These are phyloP conservation scores for Danio aesculapii DNA, from an alignment of 2,797 vertebrate genomes.

Conservation along the genomic window DNA sequence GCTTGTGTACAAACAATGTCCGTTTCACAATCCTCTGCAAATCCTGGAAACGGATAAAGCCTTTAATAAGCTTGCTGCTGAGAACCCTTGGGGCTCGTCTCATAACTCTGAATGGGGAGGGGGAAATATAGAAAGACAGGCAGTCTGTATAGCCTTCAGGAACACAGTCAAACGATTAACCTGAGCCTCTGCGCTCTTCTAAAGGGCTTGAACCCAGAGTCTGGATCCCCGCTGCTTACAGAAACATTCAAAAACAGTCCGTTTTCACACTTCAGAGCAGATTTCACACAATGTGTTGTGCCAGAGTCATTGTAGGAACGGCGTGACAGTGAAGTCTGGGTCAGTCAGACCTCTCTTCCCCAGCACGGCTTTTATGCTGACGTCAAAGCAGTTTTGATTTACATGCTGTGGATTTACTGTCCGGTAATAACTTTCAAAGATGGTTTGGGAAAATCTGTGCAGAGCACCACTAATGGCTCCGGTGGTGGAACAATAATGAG, in stretches of 20 bases:
- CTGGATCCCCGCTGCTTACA: constrained; percentile 19
- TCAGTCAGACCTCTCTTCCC: constrained; percentile 23
- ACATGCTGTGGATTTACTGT: constrained; percentile 56
- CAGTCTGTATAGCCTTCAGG: constrained; percentile 54
- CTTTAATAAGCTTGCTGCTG: constrained; percentile 81
- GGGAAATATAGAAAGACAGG: neutral
- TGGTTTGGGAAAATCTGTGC: constrained; percentile 64
- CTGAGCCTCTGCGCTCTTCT: constrained; percentile 2
- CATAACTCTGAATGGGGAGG: constrained; percentile 27
- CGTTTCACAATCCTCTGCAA: constrained; percentile 72
- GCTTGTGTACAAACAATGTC: constrained; percentile 81
- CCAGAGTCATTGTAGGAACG: constrained; percentile 8
- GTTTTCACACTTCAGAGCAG: constrained; percentile 16
- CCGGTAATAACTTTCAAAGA: constrained; percentile 66
- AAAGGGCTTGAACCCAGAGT: neutral
- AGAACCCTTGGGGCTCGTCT: constrained; percentile 65
- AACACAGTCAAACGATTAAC: constrained; percentile 63
- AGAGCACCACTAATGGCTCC: constrained; percentile 57
- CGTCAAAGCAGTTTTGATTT: constrained; percentile 63
- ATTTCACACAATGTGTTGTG: neutral
- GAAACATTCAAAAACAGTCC: neutral
- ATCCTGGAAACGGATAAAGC: constrained; percentile 78
- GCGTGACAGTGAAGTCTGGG: constrained; percentile 4
- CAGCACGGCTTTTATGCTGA: constrained; percentile 39
- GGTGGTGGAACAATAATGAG: constrained; percentile 33